phyloP scores from a whole-genome alignment of 2,888 invertebrate genomes.

The Apodemia mormo region DNA sequence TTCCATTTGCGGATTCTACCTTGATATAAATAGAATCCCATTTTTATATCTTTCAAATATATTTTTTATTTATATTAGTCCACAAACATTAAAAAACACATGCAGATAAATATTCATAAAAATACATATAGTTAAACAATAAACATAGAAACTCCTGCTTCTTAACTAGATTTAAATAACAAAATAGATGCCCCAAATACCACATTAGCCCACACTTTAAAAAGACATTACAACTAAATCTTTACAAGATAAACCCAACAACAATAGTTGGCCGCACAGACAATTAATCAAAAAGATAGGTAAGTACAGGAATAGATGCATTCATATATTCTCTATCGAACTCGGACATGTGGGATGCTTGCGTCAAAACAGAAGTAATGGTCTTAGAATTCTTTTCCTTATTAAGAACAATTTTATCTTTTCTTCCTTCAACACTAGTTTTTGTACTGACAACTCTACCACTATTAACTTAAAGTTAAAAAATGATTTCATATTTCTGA shows the following conservation, averaged over 20 bases:
- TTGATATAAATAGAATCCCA: too few relatives aligned
- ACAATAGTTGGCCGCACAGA: conserved; percentile 49
- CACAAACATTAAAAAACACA: too few relatives aligned
- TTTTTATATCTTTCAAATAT: too few relatives aligned
- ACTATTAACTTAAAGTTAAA: neutral
- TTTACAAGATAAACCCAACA: conserved; percentile 55
- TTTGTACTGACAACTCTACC: neutral
- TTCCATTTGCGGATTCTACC: too few relatives aligned
- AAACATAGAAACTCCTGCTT: neutral
- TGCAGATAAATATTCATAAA: too few relatives aligned
- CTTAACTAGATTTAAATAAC: neutral
- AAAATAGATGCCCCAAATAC: neutral
- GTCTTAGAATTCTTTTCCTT: conserved; percentile 43
- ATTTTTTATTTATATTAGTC: too few relatives aligned
- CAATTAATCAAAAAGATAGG: conserved; percentile 71
- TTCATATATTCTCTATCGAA: conserved; percentile 50
- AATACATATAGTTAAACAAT: neutral
- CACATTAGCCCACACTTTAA: conserved; percentile 49
- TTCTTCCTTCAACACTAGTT: neutral
- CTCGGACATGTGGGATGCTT: conserved; percentile 42
- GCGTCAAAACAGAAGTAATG: conserved; percentile 44
- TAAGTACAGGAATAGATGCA: conserved; percentile 64
- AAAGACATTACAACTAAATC: conserved; percentile 68
- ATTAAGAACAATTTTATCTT: conserved; percentile 30
- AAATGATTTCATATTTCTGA: neutral